Percentiles rank a stretch among this genome's conserved stretches.
These are phyloP conservation scores for Sipunculus nudus DNA, from an alignment of 2,888 invertebrate species.

Conservation along the genomic window DNA sequence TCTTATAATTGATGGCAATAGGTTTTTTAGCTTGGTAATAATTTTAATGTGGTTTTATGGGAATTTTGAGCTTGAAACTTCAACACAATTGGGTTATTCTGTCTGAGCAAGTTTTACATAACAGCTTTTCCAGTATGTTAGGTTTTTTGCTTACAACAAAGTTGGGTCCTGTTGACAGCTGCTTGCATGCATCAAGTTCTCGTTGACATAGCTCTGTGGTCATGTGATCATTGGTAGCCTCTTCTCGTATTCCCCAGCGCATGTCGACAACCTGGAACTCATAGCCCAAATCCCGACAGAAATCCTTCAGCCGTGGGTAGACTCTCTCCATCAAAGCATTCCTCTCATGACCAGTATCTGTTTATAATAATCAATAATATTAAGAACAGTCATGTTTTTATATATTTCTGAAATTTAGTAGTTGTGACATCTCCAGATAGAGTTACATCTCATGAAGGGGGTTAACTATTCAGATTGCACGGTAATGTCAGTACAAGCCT, in stretches of 20 bases:
- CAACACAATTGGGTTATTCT: no score
- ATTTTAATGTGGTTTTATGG: no score
- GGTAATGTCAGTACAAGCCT: no score
- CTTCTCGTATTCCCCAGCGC: conserved; percentile 60
- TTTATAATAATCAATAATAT: conserved; percentile 2
- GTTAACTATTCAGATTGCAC: no score
- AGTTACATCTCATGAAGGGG: no score
- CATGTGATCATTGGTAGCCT: conserved; percentile 58
- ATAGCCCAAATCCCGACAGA: conserved; percentile 54
- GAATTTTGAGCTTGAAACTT: no score
- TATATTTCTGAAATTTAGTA: no score
- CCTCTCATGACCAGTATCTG: conserved; percentile 56
- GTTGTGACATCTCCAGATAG: no score
- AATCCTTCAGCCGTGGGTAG: conserved; percentile 53
- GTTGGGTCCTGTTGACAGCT: conserved; percentile 58
- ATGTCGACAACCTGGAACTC: conserved; percentile 59
- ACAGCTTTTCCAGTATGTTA: no score
- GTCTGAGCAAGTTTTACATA: no score
- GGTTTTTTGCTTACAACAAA: conserved; percentile 51
- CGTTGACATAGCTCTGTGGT: conserved; percentile 57
- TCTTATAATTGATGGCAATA: no score
- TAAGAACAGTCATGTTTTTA: neutral
- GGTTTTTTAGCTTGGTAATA: no score
- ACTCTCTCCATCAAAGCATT: conserved; percentile 55
- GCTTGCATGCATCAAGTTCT: conserved; percentile 54